phyloP scores from a whole-genome alignment of 1,140 invertebrate genomes.

The Andrena cerasifolii region DNA sequence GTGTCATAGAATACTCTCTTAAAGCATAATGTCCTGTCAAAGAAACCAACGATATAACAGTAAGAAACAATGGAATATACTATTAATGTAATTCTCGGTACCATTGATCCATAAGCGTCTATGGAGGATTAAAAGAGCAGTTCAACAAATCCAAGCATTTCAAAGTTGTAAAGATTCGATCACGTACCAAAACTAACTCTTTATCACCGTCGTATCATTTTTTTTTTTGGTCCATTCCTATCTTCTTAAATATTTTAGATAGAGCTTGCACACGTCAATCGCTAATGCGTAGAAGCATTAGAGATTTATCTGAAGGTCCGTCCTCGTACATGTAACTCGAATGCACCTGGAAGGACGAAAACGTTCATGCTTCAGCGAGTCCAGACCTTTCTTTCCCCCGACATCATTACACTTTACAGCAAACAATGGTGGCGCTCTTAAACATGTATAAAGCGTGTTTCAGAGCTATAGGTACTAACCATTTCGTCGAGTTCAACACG shows the following conservation, averaged over 20 bases:
- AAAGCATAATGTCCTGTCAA: background rate
- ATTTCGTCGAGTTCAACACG: too few species aligned
- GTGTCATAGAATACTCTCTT: background rate
- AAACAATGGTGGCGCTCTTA: background rate
- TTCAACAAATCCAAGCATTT: background rate
- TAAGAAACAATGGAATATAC: background rate
- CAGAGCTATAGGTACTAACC: background rate
- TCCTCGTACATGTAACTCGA: slow-evolving; percentile 49
- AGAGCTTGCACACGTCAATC: slow-evolving; percentile 47
- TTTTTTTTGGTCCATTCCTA: slow-evolving; percentile 45
- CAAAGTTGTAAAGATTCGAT: background rate
- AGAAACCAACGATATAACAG: background rate
- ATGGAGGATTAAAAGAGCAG: background rate
- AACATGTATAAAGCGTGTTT: background rate
- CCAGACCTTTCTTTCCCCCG: background rate
- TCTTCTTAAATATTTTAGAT: slow-evolving; percentile 36
- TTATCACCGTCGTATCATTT: slow-evolving; percentile 1
- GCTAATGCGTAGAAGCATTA: slow-evolving; percentile 6
- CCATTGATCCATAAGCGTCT: background rate
- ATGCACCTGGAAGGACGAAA: slow-evolving; percentile 26
- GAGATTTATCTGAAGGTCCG: slow-evolving; percentile 10
- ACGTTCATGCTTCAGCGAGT: slow-evolving; percentile 13
- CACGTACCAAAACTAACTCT: slow-evolving; percentile 5
- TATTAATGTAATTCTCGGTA: background rate
- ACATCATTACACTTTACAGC: background rate